phyloP scores from a whole-genome alignment of 2,113 vertebrate species.

The Helogale parvula region DNA sequence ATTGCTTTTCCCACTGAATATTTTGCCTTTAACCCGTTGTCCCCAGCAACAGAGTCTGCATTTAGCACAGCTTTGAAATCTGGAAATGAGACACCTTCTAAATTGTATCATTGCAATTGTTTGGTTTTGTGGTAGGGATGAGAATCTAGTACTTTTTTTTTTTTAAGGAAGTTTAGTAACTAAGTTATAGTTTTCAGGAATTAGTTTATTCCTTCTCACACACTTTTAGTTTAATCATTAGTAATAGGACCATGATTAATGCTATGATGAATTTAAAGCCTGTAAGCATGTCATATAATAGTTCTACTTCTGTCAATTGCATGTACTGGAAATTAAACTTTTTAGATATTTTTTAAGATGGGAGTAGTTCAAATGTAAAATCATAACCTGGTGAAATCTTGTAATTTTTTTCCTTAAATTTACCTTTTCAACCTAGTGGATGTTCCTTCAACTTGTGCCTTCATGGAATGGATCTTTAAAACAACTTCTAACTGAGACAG shows the following conservation, averaged over 20 bases:
- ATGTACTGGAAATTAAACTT: conserved; percentile 21
- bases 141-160: background rate
- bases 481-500: conserved; percentile 94
- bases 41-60: background rate
- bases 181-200: conserved; percentile 18
- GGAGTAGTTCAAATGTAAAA: conserved; percentile 23
- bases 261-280: conserved; percentile 46
- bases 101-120: background rate
- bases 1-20: background rate
- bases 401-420: background rate
- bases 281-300: background rate
- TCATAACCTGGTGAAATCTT: background rate
- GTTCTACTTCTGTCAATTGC: background rate
- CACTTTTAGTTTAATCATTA: background rate
- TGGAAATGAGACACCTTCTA: background rate
- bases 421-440: conserved; percentile 89
- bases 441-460: conserved; percentile 97
- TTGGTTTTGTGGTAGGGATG: background rate
- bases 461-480: conserved; percentile 96
- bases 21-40: background rate
- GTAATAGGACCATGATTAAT: background rate
- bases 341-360: conserved; percentile 31
- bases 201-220: background rate
- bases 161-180: background rate
- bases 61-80: background rate